Evolutionary conservation across 2,888 invertebrate genomes (phyloP), one percentile per base, ranked within the genome.

Genomic region (Hirtodrosophila alboralis): DNA sequence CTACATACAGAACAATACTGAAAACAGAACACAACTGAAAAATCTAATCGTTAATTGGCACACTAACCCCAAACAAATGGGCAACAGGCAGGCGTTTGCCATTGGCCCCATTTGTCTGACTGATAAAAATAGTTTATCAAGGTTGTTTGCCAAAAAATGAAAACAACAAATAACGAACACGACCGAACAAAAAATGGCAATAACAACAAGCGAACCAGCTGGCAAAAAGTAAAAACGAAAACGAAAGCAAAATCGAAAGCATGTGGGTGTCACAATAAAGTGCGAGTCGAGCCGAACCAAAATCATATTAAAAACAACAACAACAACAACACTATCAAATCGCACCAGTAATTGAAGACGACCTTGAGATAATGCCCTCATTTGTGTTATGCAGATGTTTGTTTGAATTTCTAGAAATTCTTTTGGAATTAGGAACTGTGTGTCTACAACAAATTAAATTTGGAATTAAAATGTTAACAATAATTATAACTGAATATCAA

Each of bases 101-200:
- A 84, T 80, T 86, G 84, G 85, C 86, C 78, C 47, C 86, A 75
- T 83, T 85, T 51, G 47, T 30, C 60, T 65, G 54, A 47, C 84
- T 84, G 80, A 86, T 86, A 80, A 79, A 85, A 86, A 80, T 86
- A 80, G 80, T 80, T 80, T 83, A 85, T 78, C 86, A 80, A 80
- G 84, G 86, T 86, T 86, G 45, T 73, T 69, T 40, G 73, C 73
- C 48, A 66, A 79, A 81, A 84, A 65, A 23, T 4, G 36, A 43
- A 51, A 12, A 18, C n/a, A 37, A 45, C 44, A 27, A 38, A 41
- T 18, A 54, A 64, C 12, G 36, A 51, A 13, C 18, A 21, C 12
- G 12, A 37, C 33, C 5, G 4, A 3, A 18, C 5, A 31, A 27
- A 47, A 44, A 51, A 45, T 26, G 31, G 23, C 40, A 48, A 47